A percentile compares a stretch with the other conserved stretches of the same genome.
phyloP scores from a whole-genome alignment of 2,113 vertebrate species.

The Protobothrops mucrosquamatus region DNA sequence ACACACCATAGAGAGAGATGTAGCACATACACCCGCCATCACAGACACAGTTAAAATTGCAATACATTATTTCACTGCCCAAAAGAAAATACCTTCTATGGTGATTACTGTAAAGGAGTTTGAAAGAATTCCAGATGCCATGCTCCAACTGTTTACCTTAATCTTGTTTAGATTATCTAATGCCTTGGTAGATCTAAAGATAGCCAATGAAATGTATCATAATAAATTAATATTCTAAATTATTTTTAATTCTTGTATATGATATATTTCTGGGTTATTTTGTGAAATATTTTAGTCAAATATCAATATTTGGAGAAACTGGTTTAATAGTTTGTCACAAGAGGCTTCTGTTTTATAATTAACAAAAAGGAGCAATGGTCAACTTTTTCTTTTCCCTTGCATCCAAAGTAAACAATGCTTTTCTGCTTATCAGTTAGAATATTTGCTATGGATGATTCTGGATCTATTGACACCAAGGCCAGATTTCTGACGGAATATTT shows the following conservation, averaged over 20 bases:
- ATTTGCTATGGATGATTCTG: constrained; percentile 28
- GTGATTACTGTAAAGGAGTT: background rate
- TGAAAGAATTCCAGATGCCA: background rate
- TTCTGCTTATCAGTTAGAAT: constrained; percentile 21
- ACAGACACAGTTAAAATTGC: background rate
- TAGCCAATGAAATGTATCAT: background rate
- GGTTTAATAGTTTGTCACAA: background rate
- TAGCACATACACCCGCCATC: background rate
- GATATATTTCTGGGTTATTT: background rate
- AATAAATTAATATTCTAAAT: background rate
- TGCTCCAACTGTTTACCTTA: background rate
- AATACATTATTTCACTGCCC: background rate
- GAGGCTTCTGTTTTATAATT: constrained; percentile 10
- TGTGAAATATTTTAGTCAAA: background rate
- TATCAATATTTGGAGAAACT: background rate
- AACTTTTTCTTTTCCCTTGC: background rate
- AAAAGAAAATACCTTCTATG: background rate
- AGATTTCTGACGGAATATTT: constrained; percentile 17
- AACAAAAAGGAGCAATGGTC: background rate
- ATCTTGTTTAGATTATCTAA: background rate
- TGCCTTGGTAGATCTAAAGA: background rate
- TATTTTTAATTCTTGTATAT: background rate
- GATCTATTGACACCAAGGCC: background rate
- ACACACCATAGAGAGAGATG: background rate
- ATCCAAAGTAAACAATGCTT: constrained; percentile 17